These are phyloP conservation scores for Verasper variegatus DNA, from an alignment of 2,113 vertebrate genomes.

Conservation along the genomic window DNA sequence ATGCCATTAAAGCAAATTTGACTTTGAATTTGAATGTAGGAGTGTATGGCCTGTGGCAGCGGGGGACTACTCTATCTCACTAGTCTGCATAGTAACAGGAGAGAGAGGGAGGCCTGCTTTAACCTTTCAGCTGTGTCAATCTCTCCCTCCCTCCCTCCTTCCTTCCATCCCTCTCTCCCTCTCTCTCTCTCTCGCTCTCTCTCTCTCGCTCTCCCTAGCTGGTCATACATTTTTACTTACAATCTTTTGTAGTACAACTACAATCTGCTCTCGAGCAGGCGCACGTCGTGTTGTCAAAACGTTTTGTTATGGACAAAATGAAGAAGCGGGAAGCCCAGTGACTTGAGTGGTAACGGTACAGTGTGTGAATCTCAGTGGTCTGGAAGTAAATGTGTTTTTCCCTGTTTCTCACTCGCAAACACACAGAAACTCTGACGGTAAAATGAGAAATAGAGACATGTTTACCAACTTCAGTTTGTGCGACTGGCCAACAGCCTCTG, in stretches of 20 bases:
- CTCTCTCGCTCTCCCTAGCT: constrained; percentile 26
- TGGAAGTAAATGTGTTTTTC: constrained; percentile 29
- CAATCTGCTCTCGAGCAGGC: constrained; percentile 2
- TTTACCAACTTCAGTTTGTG: constrained; percentile 46
- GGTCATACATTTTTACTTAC: constrained; percentile 34
- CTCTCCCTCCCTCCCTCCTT: constrained; percentile 31
- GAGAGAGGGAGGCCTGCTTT: constrained; percentile 63
- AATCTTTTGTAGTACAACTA: constrained; percentile 22
- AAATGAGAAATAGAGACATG: constrained; percentile 35
- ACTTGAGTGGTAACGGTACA: neutral
- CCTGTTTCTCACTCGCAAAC: constrained; percentile 21
- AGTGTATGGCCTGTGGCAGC: constrained; percentile 65
- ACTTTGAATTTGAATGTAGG: constrained; percentile 66
- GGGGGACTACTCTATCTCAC: constrained; percentile 46
- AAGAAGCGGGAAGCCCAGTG: constrained; percentile 13
- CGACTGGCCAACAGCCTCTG: constrained; percentile 40
- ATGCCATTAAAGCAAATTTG: constrained; percentile 64
- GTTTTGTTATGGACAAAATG: constrained; percentile 17
- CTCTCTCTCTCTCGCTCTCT: constrained; percentile 23
- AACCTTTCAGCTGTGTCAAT: constrained; percentile 76
- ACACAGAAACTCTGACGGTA: neutral
- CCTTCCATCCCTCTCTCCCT: neutral
- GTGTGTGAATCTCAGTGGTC: constrained; percentile 49
- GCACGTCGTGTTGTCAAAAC: constrained; percentile 5
- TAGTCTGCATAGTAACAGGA: constrained; percentile 82